Conservation (phyloP, 2,797 vertebrate genomes). For the Hybognathus amarus region DNA sequence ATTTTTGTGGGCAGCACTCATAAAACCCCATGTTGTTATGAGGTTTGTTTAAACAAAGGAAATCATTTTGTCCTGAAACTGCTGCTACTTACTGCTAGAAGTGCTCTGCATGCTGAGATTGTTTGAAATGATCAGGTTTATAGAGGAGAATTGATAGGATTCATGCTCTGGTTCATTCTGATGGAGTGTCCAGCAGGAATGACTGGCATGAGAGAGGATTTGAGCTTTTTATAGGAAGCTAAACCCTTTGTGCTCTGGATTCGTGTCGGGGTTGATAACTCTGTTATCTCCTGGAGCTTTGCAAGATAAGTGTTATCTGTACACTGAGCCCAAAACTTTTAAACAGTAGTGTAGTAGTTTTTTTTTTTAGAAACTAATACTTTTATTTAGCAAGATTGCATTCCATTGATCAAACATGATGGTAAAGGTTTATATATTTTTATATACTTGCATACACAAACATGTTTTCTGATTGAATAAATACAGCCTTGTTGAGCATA, state of each 20-base stretch:
- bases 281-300: constrained; percentile 20
- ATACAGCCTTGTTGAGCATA: background rate
- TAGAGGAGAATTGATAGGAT: background rate
- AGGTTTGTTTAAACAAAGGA: background rate
- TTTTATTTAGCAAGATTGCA: background rate
- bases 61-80: background rate
- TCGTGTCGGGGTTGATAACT: constrained; percentile 14
- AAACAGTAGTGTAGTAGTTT: background rate
- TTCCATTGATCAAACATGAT: background rate
- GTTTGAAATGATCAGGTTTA: background rate
- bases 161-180: constrained; percentile 1
- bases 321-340: background rate
- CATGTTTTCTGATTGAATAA: background rate
- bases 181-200: constrained; percentile 37
- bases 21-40: background rate
- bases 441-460: no score
- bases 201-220: constrained; percentile 24
- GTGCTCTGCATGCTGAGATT: background rate
- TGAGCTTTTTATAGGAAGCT: constrained; percentile 38
- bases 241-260: constrained; percentile 15
- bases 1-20: background rate
- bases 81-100: background rate
- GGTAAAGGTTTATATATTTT: background rate
- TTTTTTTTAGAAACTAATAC: background rate
- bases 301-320: background rate